phyloP scores from a whole-genome alignment of 1,140 invertebrate species.

The Episyrphus balteatus region DNA sequence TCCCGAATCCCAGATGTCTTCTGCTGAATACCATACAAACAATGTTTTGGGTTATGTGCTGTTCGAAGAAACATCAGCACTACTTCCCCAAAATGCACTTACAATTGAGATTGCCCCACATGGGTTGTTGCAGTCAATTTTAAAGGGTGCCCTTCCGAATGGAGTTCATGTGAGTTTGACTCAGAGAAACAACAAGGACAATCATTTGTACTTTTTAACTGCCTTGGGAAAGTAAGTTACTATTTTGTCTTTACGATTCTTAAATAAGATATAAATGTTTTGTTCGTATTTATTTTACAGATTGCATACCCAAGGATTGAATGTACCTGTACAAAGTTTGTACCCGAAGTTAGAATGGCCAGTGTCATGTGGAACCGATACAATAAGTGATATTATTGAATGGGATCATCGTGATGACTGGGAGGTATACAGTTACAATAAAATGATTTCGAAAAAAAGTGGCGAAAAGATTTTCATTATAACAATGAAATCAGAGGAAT shows the following conservation, averaged over 20 bases:
- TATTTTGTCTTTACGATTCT: not conserved
- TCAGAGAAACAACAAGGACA: conserved; percentile 55
- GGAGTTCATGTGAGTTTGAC: conserved; percentile 63
- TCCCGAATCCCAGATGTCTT: conserved; percentile 52
- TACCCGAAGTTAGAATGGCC: conserved; percentile 56
- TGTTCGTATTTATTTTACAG: conserved; percentile 13
- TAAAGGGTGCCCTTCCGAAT: conserved; percentile 41
- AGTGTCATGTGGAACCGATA: conserved; percentile 60
- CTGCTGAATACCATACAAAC: conserved; percentile 82
- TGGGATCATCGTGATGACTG: conserved; percentile 80
- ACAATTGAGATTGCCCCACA: conserved; percentile 71
- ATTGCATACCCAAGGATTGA: conserved; percentile 36
- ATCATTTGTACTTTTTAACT: conserved; percentile 51
- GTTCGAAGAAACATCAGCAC: conserved; percentile 64
- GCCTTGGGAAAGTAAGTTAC: conserved; percentile 53
- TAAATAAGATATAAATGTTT: not conserved
- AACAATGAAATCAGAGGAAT: conserved; percentile 50
- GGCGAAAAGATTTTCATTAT: conserved; percentile 48
- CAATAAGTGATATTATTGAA: conserved; percentile 59
- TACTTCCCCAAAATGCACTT: conserved; percentile 66
- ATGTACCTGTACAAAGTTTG: conserved; percentile 41
- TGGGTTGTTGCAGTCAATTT: conserved; percentile 59
- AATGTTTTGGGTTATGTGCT: conserved; percentile 70
- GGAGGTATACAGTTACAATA: conserved; percentile 26
- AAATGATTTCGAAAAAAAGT: conserved; percentile 1